phyloP scores from a whole-genome alignment of 1,140 invertebrate genomes.

The Ctenoplectra terminalis region DNA sequence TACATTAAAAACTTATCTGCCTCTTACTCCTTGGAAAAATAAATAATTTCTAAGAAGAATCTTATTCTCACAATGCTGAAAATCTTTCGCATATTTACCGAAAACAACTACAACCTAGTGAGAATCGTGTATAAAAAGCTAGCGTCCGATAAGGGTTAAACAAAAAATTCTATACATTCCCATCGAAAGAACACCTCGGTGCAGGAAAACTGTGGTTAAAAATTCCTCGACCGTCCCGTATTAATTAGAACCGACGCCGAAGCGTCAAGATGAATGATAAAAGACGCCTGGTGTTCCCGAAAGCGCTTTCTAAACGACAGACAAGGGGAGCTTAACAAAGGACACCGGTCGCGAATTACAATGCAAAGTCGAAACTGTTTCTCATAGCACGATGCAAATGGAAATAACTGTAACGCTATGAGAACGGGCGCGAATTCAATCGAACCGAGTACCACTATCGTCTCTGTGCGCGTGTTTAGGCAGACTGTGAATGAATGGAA shows the following conservation, averaged over 20 bases:
- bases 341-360: not conserved
- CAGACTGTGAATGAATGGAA: conserved; percentile 51
- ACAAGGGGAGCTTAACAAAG: not conserved
- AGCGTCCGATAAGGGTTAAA: too few species aligned
- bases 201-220: not conserved
- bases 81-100: too few species aligned
- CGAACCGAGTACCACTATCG: conserved; percentile 19
- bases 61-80: too few species aligned
- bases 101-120: too few species aligned
- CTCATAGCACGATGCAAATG: not conserved
- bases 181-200: too few species aligned
- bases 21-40: too few species aligned
- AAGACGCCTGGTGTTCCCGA: not conserved
- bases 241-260: too few species aligned
- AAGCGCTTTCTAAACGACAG: not conserved
- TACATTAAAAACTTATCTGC: too few species aligned
- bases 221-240: not conserved
- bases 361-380: not conserved
- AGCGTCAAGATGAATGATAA: not conserved
- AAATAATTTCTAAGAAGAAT: too few species aligned
- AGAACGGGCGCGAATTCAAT: conserved; percentile 40
- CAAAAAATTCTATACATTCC: too few species aligned
- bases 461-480: too few species aligned
- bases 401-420: conserved; percentile 39
- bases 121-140: too few species aligned